Conservation (phyloP, 2,888 invertebrate genomes). For the Pammene fasciana region DNA sequence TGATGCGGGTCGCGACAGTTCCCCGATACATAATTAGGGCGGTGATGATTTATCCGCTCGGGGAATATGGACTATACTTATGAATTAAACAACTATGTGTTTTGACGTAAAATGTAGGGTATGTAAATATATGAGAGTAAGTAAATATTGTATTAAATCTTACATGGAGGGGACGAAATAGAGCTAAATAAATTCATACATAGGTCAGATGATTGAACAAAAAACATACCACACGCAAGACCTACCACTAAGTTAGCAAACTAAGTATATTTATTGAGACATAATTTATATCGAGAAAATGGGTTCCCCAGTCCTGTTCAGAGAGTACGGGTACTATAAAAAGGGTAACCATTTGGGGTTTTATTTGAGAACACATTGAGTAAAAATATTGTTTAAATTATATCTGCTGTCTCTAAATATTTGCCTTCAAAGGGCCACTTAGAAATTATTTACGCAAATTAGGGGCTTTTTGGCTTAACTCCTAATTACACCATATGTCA, state of each 20-base stretch:
- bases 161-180: too few relatives aligned
- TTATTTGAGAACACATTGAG: neutral
- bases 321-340: neutral
- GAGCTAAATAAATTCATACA: too few relatives aligned
- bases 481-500: constrained; percentile 23
- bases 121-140: neutral
- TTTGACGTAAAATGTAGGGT: neutral
- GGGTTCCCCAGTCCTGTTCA: neutral
- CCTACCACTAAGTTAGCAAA: too few relatives aligned
- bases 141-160: neutral
- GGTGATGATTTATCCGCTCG: constrained; percentile 9
- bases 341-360: neutral
- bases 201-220: too few relatives aligned
- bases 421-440: constrained; percentile 19
- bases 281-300: too few relatives aligned
- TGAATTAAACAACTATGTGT: neutral
- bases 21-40: constrained; percentile 28
- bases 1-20: constrained; percentile 33
- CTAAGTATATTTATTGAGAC: too few relatives aligned
- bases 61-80: constrained; percentile 14
- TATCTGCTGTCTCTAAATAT: constrained; percentile 11
- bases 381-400: neutral
- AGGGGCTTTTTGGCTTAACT: constrained; percentile 24
- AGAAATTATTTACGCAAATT: constrained; percentile 18
- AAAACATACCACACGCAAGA: too few relatives aligned